Conservation (phyloP, 1,140 invertebrate species). For the Lethrus apterus region DNA sequence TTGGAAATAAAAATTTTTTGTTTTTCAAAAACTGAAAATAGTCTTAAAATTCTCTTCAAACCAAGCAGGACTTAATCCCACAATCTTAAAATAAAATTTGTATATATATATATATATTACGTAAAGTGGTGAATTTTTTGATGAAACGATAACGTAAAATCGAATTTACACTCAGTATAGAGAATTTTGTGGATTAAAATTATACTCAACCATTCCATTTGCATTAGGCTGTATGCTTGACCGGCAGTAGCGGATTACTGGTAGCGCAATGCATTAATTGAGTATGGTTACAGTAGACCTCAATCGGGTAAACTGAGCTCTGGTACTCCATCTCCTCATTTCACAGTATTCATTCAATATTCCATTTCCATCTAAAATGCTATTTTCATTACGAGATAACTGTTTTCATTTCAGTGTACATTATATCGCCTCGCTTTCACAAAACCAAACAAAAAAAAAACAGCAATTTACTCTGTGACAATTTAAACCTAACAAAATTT, state of each 20-base stretch:
- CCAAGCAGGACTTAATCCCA: too few species aligned
- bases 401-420: conserved; percentile 15
- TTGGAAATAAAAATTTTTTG: too few species aligned
- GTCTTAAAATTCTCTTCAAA: too few species aligned
- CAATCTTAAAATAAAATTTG: background rate
- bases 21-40: too few species aligned
- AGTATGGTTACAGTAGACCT: conserved; percentile 12
- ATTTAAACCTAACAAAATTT: too few species aligned
- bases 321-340: conserved; percentile 13
- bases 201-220: conserved; percentile 10
- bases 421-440: too few species aligned
- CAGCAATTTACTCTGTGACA: too few species aligned
- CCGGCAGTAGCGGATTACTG: conserved; percentile 5
- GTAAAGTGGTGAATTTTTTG: background rate
- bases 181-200: conserved; percentile 6
- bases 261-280: conserved; percentile 11
- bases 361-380: conserved; percentile 21
- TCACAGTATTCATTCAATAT: conserved; percentile 12
- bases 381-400: conserved; percentile 19
- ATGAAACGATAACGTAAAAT: conserved; percentile 9
- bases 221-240: conserved; percentile 13
- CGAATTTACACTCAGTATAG: too few species aligned
- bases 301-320: conserved; percentile 11
- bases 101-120: background rate
- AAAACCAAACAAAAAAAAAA: too few species aligned